Conservation (phyloP, 2,113 vertebrate genomes). For the Camelus bactrianus region DNA sequence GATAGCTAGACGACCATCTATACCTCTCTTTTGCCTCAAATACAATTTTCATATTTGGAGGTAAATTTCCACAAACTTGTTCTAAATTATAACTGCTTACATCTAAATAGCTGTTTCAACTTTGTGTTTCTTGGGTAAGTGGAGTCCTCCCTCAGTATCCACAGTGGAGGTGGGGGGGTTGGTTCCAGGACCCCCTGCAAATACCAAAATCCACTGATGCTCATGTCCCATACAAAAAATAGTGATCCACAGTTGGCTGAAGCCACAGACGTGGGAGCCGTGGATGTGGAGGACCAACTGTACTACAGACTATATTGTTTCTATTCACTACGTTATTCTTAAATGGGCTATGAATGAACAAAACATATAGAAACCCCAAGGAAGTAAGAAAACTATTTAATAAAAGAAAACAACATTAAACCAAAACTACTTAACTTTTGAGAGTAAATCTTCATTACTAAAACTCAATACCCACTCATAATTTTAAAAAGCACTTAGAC, state of each 20-base stretch:
- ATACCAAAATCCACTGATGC: not conserved
- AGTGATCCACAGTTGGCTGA: not conserved
- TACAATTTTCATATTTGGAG: constrained; percentile 57
- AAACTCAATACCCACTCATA: constrained; percentile 22
- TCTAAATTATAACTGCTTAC: constrained; percentile 69
- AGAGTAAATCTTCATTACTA: constrained; percentile 22
- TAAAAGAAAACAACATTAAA: not conserved
- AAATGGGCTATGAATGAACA: constrained; percentile 68
- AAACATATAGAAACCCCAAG: constrained; percentile 27
- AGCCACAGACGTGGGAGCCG: not conserved
- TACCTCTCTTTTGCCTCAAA: constrained; percentile 74
- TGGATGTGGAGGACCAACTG: not conserved
- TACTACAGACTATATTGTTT: constrained; percentile 52
- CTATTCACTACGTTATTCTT: not conserved
- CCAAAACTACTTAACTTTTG: constrained; percentile 19
- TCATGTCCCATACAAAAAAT: not conserved
- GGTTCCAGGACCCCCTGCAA: not conserved
- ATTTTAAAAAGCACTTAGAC: not conserved
- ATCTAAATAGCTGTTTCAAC: constrained; percentile 26
- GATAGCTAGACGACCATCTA: not conserved
- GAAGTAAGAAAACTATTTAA: constrained; percentile 46
- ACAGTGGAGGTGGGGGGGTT: accelerated
- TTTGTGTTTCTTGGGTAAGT: constrained; percentile 31
- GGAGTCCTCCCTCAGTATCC: not conserved
- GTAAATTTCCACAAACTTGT: constrained; percentile 61